phyloP scores from a whole-genome alignment of 2,113 vertebrate genomes.

The Clarias gariepinus region DNA sequence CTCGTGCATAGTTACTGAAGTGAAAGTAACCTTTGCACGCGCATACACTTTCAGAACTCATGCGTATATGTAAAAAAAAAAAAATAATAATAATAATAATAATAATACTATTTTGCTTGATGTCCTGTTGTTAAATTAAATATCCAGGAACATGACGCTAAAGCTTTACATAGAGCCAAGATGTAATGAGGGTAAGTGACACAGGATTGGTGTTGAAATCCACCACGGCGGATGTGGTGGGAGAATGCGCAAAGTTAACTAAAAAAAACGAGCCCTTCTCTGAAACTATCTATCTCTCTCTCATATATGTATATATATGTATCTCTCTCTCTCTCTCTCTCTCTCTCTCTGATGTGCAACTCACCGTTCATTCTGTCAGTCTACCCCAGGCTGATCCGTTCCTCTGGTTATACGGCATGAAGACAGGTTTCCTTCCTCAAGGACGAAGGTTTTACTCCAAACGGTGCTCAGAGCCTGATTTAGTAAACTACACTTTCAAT shows the following conservation, averaged over 20 bases:
- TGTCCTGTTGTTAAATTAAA: not conserved
- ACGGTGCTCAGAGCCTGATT: not conserved
- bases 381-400: slow-evolving; percentile 42
- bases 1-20: not conserved
- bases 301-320: no score
- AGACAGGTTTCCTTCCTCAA: slow-evolving; percentile 7
- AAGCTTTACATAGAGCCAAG: not conserved
- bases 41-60: not conserved
- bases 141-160: not conserved
- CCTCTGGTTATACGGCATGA: slow-evolving; percentile 42
- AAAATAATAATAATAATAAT: not conserved
- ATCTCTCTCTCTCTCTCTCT: not conserved
- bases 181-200: not conserved
- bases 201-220: not conserved
- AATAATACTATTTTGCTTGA: not conserved
- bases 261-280: not conserved
- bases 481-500: not conserved
- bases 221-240: not conserved
- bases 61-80: not conserved
- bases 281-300: not conserved
- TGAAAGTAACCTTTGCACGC: slow-evolving; percentile 4
- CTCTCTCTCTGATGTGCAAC: slow-evolving; percentile 44
- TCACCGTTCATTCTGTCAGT: slow-evolving; percentile 82
- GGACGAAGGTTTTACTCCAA: not conserved
- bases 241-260: not conserved